phyloP scores from a whole-genome alignment of 1,140 invertebrate genomes.

The Drosophila setifemur region DNA sequence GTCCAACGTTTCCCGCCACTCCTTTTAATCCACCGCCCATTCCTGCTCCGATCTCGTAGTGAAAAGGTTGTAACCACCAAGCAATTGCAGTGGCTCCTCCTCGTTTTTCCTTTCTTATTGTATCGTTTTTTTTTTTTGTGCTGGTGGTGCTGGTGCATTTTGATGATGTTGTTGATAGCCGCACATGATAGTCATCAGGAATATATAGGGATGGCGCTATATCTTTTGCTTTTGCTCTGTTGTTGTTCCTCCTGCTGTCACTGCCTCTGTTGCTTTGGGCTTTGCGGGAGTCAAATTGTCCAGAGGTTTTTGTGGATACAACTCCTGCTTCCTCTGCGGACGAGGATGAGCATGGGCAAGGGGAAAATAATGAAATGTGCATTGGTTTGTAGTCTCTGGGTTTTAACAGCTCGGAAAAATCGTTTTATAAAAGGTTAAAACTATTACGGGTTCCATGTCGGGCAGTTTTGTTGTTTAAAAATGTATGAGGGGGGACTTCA shows the following conservation, averaged over 20 bases:
- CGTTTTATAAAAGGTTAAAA: slow-evolving; percentile 47
- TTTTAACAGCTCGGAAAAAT: slow-evolving; percentile 39
- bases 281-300: slow-evolving; percentile 51
- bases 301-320: slow-evolving; percentile 41
- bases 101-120: slow-evolving; percentile 18
- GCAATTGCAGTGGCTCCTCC: slow-evolving; percentile 66
- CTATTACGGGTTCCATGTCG: slow-evolving; percentile 11
- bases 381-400: slow-evolving; percentile 28
- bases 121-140: slow-evolving; percentile 21
- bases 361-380: slow-evolving; percentile 27
- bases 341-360: no score
- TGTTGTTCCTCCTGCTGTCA: slow-evolving; percentile 22
- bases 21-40: not conserved
- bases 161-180: slow-evolving; percentile 79
- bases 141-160: slow-evolving; percentile 47
- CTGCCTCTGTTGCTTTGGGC: slow-evolving; percentile 19
- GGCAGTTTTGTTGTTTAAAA: not conserved
- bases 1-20: slow-evolving; percentile 37
- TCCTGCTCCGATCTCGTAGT: slow-evolving; percentile 12
- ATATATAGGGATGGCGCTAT: slow-evolving; percentile 21
- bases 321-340: not conserved
- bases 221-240: slow-evolving; percentile 14
- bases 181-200: slow-evolving; percentile 68
- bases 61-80: slow-evolving; percentile 70
- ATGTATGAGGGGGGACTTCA: not conserved